Conservation (phyloP, 1,140 invertebrate genomes). For the Leucophenga varia region DNA sequence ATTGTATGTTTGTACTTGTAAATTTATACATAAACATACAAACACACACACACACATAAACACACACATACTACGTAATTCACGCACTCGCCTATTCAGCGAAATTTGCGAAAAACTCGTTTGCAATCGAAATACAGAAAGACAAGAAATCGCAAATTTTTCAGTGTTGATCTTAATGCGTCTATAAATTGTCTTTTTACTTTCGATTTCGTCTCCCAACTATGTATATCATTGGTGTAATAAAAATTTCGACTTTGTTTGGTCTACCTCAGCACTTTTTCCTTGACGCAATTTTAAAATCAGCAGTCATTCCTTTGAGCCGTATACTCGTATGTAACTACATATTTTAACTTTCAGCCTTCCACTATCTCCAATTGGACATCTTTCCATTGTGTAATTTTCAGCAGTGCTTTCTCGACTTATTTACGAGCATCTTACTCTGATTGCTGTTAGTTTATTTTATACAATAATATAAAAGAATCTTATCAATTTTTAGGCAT, state of each 20-base stretch:
- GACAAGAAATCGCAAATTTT: conserved; percentile 29
- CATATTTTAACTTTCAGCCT: no score
- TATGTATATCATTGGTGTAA: no score
- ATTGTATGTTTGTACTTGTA: no score
- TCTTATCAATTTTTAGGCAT: no score
- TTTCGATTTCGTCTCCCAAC: no score
- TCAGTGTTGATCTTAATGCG: conserved; percentile 54
- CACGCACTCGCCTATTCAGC: conserved; percentile 25
- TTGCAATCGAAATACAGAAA: conserved; percentile 5
- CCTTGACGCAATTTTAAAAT: conserved; percentile 43
- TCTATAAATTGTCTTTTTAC: conserved; percentile 54
- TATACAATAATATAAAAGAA: no score
- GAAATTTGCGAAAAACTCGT: conserved; percentile 4
- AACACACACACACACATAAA: conserved; percentile 12
- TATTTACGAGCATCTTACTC: conserved; percentile 43
- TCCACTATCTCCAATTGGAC: no score
- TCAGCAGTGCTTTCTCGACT: conserved; percentile 8
- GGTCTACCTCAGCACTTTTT: conserved; percentile 42
- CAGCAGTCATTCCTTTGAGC: conserved; percentile 21
- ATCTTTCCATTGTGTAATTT: no score
- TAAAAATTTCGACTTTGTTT: conserved; percentile 12
- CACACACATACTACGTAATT: conserved; percentile 1
- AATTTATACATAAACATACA: no score
- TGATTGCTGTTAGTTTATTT: no score
- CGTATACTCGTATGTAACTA: no score